Evolutionary conservation across 2,797 vertebrate species (phyloP).

Genomic region (Gadopsis marmoratus): DNA sequence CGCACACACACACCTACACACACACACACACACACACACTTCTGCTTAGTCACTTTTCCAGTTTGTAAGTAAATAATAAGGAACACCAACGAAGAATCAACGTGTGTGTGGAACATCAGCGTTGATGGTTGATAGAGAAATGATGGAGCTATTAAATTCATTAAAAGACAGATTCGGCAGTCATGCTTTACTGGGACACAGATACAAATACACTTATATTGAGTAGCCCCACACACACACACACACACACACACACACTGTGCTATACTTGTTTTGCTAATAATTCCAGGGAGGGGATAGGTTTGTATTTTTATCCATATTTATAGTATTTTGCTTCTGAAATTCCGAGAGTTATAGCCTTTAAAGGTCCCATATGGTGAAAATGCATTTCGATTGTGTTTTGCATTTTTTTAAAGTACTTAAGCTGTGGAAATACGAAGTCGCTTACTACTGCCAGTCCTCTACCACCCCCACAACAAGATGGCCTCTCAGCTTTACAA

Average conservation of each 20-base stretch:
- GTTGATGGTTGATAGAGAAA: conserved; percentile 73
- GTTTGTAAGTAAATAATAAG: conserved; percentile 70
- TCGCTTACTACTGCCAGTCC: too few species aligned
- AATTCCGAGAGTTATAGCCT: conserved; percentile 41
- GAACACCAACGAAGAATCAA: conserved; percentile 73
- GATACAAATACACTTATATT: conserved; percentile 47
- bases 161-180: conserved; percentile 67
- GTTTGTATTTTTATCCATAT: conserved; percentile 41
- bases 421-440: too few species aligned
- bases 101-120: conserved; percentile 53
- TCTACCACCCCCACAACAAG: too few species aligned
- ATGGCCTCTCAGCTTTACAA: too few species aligned
- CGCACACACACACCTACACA: conserved; percentile 32
- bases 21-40: conserved; percentile 46
- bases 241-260: conserved; percentile 12
- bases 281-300: conserved; percentile 7
- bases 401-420: too few species aligned
- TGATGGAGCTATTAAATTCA: conserved; percentile 77
- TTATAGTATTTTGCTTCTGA: conserved; percentile 43
- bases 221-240: conserved; percentile 6
- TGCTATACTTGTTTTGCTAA: conserved; percentile 40
- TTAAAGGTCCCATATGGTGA: too few species aligned
- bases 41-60: conserved; percentile 72
- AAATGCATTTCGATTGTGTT: too few species aligned
- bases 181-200: conserved; percentile 64